Conservation (phyloP, 2,113 vertebrate genomes). For the Illadopsis cleaveri region DNA sequence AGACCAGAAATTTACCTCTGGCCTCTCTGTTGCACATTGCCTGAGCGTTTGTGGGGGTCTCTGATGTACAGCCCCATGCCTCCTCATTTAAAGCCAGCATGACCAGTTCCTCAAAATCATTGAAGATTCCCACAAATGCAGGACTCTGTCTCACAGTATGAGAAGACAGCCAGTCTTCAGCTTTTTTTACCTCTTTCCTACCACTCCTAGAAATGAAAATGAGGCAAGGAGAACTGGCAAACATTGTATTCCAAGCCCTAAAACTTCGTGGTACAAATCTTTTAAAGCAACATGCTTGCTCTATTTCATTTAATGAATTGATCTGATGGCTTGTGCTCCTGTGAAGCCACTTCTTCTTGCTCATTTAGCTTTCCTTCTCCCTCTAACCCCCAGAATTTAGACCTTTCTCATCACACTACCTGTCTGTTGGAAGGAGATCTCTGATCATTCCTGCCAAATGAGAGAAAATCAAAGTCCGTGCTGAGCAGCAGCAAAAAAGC, state of each 20-base stretch:
- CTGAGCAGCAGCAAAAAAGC: background rate
- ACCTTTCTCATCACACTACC: background rate
- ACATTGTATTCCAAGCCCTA: background rate
- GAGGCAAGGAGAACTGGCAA: background rate
- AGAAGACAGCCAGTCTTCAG: background rate
- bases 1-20: background rate
- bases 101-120: background rate
- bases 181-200: background rate
- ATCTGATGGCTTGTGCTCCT: background rate
- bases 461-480: conserved; percentile 7
- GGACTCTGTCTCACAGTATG: background rate
- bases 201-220: background rate
- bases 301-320: background rate
- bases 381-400: background rate
- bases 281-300: background rate
- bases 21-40: rapidly evolving
- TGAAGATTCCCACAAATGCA: background rate
- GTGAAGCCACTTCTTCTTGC: background rate
- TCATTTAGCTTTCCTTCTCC: background rate
- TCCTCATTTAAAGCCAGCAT: background rate
- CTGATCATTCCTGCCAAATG: background rate
- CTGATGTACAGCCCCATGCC: background rate
- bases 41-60: rapidly evolving
- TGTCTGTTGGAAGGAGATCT: background rate
- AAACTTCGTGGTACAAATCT: background rate